A percentile compares a stretch with the other conserved stretches of the same genome.
Evolutionary conservation across 2,888 invertebrate genomes (phyloP).

Genomic region (Blastobasis lacticolella): DNA sequence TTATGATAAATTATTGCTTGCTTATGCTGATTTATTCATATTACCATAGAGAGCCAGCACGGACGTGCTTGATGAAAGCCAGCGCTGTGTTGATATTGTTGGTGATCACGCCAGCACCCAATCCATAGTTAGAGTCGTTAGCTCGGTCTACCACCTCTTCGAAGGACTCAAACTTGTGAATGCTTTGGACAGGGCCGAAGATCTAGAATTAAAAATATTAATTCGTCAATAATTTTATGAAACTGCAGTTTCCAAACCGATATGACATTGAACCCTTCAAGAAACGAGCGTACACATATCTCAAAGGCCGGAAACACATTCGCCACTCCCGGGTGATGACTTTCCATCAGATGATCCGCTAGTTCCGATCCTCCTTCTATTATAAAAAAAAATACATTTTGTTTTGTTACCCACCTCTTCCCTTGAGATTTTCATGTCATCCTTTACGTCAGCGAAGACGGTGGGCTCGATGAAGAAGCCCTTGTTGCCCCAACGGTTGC

Average conservation of each 20-base stretch:
- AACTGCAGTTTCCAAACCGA: no score
- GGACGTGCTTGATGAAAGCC: constrained; percentile 81
- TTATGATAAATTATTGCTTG: no score
- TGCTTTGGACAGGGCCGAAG: constrained; percentile 93
- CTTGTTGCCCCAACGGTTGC: constrained; percentile 77
- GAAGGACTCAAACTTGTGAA: constrained; percentile 86
- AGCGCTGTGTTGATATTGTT: constrained; percentile 87
- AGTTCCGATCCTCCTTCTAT: no score
- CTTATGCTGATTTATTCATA: neutral
- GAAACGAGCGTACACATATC: no score
- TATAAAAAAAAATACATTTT: no score
- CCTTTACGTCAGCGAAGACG: constrained; percentile 84
- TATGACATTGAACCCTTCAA: no score
- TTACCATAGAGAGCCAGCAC: constrained; percentile 88
- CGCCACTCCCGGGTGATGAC: no score
- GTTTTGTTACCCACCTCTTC: constrained; percentile 77
- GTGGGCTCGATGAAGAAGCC: constrained; percentile 88
- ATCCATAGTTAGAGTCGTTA: constrained; percentile 87
- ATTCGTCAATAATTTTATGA: no score
- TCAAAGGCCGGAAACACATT: no score
- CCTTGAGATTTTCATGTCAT: constrained; percentile 83
- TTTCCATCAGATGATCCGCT: no score
- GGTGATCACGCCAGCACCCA: constrained; percentile 91
- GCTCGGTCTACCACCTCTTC: constrained; percentile 90
- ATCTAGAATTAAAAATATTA: constrained; percentile 71